Conservation (phyloP, 2,113 vertebrate genomes). For the Perccottus glenii region DNA sequence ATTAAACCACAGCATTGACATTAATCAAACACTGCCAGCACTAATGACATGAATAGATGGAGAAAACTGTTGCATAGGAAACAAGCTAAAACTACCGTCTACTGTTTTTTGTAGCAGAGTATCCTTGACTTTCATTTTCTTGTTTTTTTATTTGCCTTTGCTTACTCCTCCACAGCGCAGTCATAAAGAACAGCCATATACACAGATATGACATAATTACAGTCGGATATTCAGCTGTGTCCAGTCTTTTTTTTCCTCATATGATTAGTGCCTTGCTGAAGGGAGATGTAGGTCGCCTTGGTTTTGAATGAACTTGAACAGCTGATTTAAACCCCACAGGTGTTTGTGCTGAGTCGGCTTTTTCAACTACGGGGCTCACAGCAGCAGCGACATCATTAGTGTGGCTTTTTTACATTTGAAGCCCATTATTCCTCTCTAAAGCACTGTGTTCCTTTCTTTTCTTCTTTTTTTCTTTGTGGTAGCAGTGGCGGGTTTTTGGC, state of each 20-base stretch:
- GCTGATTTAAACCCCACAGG: conserved; percentile 52
- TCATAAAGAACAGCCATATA: not conserved
- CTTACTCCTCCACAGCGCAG: no score
- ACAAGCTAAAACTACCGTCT: no score
- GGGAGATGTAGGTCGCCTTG: conserved; percentile 22
- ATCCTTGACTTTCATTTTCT: no score
- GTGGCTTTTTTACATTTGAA: conserved; percentile 18
- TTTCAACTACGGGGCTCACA: not conserved
- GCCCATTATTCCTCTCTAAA: conserved; percentile 37
- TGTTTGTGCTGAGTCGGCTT: conserved; percentile 34
- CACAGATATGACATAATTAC: not conserved
- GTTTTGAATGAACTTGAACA: conserved; percentile 30
- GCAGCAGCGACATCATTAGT: conserved; percentile 10
- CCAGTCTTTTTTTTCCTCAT: not conserved
- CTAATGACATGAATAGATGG: no score
- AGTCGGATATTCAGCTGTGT: not conserved
- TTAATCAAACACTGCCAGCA: no score
- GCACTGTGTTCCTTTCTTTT: not conserved
- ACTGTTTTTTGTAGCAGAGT: no score
- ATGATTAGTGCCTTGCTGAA: not conserved
- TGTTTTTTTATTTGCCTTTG: no score
- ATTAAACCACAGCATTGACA: no score
- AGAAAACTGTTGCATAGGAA: no score
- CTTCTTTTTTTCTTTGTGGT: not conserved
- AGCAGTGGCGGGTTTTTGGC: not conserved